Evolutionary conservation across 2,113 vertebrate genomes (phyloP), one percentile per base, ranked within the genome.

Genomic region (Lophura nycthemera): DNA sequence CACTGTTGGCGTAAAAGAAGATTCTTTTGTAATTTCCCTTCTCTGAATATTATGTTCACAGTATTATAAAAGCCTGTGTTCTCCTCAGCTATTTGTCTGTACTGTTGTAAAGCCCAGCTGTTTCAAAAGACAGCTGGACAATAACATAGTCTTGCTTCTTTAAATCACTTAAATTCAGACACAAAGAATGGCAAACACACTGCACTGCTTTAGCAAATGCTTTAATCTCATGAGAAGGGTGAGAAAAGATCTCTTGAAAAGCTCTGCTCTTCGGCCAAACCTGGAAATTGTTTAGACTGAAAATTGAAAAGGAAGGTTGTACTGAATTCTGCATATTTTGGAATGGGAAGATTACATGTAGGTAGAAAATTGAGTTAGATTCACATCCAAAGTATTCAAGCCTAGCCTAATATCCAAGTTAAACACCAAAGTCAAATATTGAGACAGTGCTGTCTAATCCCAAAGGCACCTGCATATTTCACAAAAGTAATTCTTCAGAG

Each of bases 91-190:
- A 32, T 57, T 93, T 92, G 13, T 78, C 70, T 84, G 27, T 36
- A 45, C 40, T 79, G 36, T 48, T 85, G 59, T 82, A 73, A 94
- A 89, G 48, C 40, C 78, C 77, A 82, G 70, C 77, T 95, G 36
- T 70, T 84, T 57, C 88, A 90, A 90, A 90, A 72, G 63, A 19
- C 73, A 82, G 47, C 42, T 59, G 71, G 81, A 85, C 66, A 90
- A 73, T 78, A 82, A 48, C 52, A 54, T 29, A 52, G 65, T 63
- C 16, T 61, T 88, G 11, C 65, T 93, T 92, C 70, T 93, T 52
- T 75, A 82, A 92, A 82, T 72, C 78, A 82, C 40, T 70, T 76
- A 56, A 69, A 73, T 85, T 29, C 16, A 67, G 30, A 25, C 69
- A 86, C 50, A 92, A 88, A 90, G 22, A 52, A 73, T 81, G 83